Evolutionary conservation across 1,140 invertebrate genomes (phyloP), one percentile per base, ranked within the genome.

Genomic region (Brachionus rubens): DNA sequence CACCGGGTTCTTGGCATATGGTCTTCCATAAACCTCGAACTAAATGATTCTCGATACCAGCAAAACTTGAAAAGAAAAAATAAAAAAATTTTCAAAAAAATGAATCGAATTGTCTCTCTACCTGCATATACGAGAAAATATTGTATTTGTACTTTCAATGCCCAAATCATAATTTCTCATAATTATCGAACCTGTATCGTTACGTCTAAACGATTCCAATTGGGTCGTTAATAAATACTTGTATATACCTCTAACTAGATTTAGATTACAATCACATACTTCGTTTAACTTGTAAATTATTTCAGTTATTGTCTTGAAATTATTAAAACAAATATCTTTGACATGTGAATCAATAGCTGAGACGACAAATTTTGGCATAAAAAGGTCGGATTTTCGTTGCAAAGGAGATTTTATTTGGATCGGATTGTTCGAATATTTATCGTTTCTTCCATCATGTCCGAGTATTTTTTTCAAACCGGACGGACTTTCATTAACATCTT

Each of bases 61-160:
- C 68, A 54, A 72, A 72, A 30, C 68, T 65, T 46, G 5, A 43
- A 24, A 43, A 21, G 24, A 65, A 7, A 14, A 65, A 24, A 19
- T 12, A 43, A 65, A 1, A 33, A 59, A n/a, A 7, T 3, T 14
- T 10, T 16, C n/a, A 59, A 59, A 12, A 33, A 19, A 10, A 19
- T 62, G 36, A 10, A 24, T 16, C 2, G 19, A 12, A 40, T 14
- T n/a, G 7, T 16, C 12, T 36, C n/a, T 10, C 19, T 9, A 65
- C 59, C 59, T 72, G 68, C 68, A 72, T 21, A 72, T 40, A 50
- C 68, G 46, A n/a, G 68, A 48, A 54, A 72, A 72, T 12, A 72
- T 72, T 10, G 68, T 72, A 24, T 72, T 72, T 19, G 46, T 50
- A 54, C 68, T 72, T 41, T 72, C 68, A 21, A 72, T 50, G 19